Base-by-base conservation (phyloP, 2,113 vertebrate genomes). In the Anser brachyrhynchus region DNA sequence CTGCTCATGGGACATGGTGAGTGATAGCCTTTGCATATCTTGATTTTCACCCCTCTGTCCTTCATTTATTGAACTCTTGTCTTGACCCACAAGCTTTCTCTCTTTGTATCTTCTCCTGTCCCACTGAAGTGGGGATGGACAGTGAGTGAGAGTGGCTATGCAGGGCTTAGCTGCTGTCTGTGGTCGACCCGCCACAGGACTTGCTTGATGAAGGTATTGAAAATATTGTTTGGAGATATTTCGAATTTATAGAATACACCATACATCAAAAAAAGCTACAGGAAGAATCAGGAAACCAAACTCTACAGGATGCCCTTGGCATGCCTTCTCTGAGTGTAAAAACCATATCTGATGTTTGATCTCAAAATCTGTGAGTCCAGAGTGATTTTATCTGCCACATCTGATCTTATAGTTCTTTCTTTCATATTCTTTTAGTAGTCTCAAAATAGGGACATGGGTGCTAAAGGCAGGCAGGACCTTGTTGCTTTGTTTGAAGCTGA, bases 81-180 rank as follows among this genome's bases (percentile, higher is more conserved):
- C 31, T 58, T 37, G 35, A 59, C 35, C 22, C 19, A 41, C 49
- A 25, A 43, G 4, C 22, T 49, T 9, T 71, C 37, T 69, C 13
- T 16, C 26, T 70, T 85, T 43, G 0, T 78, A 64, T 23, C 70
- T 8, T 62, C 72, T 23, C 9, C 29, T 58, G 49, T 64, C n/a
- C n/a, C 64, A 25, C 19, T 71, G 25, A 26, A 26, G 6, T 22
- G 20, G 17, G 4, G 10, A 31, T 6, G 10, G 35, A 28, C 61
- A 67, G 33, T 29, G 19, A 49, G 8, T 23, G 10, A 58, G 26
- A 72, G 26, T 0, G 0, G 8, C 29, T 62, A 41, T 1, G 0
- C 37, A 13, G 25, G 13, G 54, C 71, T 69, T 25, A 64, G 28
- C 26, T 58, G 51, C 46, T 62, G 54, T 9, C 8, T 37, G 37